Percentiles rank a stretch among this genome's conserved stretches.
These are phyloP conservation scores for Microcebus murinus DNA, from an alignment of 2,113 vertebrate genomes.

Conservation along the genomic window DNA sequence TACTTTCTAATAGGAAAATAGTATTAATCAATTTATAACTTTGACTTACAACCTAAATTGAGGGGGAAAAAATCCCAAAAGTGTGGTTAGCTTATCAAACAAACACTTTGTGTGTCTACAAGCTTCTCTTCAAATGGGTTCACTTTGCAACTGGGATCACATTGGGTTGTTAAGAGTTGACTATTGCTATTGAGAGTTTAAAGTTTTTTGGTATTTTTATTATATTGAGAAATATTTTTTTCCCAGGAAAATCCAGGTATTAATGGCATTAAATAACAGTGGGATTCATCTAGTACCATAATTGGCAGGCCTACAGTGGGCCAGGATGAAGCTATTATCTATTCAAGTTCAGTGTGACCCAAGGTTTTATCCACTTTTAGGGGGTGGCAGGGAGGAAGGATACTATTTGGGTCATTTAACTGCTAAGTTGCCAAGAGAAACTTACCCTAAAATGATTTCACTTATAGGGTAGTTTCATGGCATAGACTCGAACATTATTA, in stretches of 20 bases:
- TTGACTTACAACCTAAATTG: background rate
- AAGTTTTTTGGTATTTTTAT: constrained; percentile 34
- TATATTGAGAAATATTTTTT: constrained; percentile 6
- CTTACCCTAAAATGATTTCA: background rate
- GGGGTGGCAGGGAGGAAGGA: background rate
- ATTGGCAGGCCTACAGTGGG: background rate
- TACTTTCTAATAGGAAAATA: constrained; percentile 23
- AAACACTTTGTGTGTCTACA: background rate
- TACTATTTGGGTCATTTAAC: background rate
- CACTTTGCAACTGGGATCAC: background rate
- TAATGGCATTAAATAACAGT: background rate
- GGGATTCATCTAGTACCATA: background rate
- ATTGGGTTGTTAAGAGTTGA: background rate
- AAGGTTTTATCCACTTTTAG: background rate
- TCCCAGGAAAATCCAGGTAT: background rate
- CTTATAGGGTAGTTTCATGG: background rate
- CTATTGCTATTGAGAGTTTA: background rate
- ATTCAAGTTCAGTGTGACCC: background rate
- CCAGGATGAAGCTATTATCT: background rate
- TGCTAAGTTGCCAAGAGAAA: background rate
- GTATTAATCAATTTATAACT: constrained; percentile 9
- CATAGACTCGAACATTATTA: background rate
- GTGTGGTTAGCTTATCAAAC: background rate
- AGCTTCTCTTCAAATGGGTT: constrained; percentile 10
- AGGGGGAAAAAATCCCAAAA: background rate